phyloP scores from a whole-genome alignment of 1,140 invertebrate species.

The Eubasilissa regina region DNA sequence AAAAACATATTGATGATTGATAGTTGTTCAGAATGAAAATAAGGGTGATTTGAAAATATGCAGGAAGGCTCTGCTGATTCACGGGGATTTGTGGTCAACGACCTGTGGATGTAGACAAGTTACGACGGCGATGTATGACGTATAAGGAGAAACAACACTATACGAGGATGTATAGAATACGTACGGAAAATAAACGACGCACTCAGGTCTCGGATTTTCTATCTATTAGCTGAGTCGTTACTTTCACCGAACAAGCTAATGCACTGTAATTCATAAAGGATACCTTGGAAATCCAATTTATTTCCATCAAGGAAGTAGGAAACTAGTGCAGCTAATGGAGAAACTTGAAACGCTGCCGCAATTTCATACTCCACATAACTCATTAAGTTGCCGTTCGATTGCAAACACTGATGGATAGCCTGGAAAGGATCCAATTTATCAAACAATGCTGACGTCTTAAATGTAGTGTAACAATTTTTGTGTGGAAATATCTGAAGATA shows the following conservation, averaged over 20 bases:
- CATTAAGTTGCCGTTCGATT: too few relatives aligned
- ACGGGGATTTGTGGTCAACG: not conserved
- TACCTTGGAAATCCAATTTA: constrained; percentile 3
- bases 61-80: too few relatives aligned
- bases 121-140: not conserved
- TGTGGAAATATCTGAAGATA: too few relatives aligned
- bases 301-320: not conserved
- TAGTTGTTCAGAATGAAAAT: too few relatives aligned
- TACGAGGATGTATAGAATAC: not conserved
- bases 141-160: constrained; percentile 5
- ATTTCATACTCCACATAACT: too few relatives aligned
- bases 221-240: not conserved
- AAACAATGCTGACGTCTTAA: too few relatives aligned
- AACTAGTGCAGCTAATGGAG: not conserved
- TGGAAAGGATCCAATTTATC: too few relatives aligned
- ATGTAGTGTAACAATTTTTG: too few relatives aligned
- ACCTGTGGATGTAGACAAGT: not conserved
- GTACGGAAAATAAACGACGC: not conserved
- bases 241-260: constrained; percentile 5
- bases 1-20: too few relatives aligned
- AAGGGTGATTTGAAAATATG: too few relatives aligned
- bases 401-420: too few relatives aligned
- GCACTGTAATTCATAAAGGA: not conserved
- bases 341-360: not conserved
- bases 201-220: not conserved